Conservation (phyloP, 2,113 vertebrate species). For the Pavo muticus region DNA sequence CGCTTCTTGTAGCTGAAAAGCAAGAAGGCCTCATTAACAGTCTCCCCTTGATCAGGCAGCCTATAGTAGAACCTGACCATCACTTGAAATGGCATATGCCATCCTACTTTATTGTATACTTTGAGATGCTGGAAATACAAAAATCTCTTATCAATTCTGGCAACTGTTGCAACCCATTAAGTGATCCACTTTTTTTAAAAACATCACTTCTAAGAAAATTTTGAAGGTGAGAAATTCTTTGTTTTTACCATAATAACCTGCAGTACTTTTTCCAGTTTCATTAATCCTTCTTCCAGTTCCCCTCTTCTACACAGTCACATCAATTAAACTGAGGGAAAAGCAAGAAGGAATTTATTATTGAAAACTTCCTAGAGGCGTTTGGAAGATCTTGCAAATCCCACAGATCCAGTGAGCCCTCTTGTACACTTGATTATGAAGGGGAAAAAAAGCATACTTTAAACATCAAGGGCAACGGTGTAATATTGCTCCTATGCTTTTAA, state of each 20-base stretch:
- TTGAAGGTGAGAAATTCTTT: not conserved
- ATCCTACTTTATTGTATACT: not conserved
- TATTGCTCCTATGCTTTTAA: not conserved
- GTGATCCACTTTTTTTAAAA: not conserved
- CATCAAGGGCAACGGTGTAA: not conserved
- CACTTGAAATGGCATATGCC: not conserved
- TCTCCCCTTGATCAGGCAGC: too few relatives aligned
- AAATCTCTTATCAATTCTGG: not conserved
- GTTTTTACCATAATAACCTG: not conserved
- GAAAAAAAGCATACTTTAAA: not conserved
- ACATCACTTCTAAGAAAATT: not conserved
- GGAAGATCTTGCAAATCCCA: not conserved
- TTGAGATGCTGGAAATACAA: not conserved
- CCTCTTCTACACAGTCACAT: not conserved
- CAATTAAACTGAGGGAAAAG: not conserved
- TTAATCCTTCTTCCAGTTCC: not conserved
- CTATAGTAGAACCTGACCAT: too few relatives aligned
- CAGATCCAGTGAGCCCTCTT: not conserved
- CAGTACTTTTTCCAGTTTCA: not conserved
- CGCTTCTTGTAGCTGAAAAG: too few relatives aligned
- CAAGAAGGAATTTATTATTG: too few relatives aligned
- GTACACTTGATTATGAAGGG: not conserved
- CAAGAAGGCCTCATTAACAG: too few relatives aligned
- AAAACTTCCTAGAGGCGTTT: not conserved
- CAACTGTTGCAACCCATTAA: not conserved